Evolutionary conservation across 92 coral and sea anemone species (phyloP).

Genomic region (Zoanthus gigantus): DNA sequence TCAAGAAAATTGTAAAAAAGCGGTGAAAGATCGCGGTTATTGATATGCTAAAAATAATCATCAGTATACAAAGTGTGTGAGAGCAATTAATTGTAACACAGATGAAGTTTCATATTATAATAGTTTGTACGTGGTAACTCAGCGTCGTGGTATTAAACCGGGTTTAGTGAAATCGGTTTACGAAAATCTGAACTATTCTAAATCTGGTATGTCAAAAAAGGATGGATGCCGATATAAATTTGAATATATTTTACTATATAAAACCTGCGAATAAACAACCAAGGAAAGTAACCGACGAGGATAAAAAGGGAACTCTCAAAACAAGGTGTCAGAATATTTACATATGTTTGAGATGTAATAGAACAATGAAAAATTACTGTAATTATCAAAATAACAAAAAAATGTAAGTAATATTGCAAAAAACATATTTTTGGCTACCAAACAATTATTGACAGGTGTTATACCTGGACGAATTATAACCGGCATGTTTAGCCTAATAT

Average conservation of each 20-base stretch:
- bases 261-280: not conserved
- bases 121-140: not conserved
- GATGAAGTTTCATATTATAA: not conserved
- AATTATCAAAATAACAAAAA: too few relatives aligned
- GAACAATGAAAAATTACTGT: too few relatives aligned
- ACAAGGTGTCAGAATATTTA: too few relatives aligned
- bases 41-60: not conserved
- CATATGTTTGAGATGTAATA: too few relatives aligned
- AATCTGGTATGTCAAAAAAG: not conserved
- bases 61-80: not conserved
- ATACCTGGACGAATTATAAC: too few relatives aligned
- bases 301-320: too few relatives aligned
- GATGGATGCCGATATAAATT: not conserved
- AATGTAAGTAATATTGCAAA: too few relatives aligned
- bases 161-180: not conserved
- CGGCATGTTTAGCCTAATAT: too few relatives aligned
- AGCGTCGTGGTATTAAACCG: not conserved
- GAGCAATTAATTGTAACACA: not conserved
- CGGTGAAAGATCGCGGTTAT: not conserved
- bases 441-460: too few relatives aligned
- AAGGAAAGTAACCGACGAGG: too few relatives aligned
- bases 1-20: not conserved
- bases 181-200: too few relatives aligned
- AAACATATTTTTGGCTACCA: too few relatives aligned
- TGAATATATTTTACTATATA: not conserved